Conservation (phyloP, 2,888 invertebrate genomes). For the Tipula vernalis region DNA sequence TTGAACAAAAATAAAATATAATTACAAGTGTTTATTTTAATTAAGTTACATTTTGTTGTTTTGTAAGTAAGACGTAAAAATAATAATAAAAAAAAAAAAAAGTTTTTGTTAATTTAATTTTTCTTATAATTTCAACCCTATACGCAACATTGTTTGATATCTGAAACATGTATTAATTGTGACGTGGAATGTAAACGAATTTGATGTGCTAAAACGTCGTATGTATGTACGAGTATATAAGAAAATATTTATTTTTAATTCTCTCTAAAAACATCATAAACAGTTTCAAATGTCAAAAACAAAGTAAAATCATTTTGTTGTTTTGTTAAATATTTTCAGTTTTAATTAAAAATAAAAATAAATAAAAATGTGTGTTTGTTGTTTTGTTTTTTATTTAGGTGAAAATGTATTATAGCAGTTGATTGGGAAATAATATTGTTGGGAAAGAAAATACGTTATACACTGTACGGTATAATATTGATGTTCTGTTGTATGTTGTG, state of each 20-base stretch:
- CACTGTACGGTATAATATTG: neutral
- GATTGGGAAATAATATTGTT: conserved; percentile 4
- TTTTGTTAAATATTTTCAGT: neutral
- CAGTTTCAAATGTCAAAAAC: conserved; percentile 9
- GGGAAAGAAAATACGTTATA: neutral
- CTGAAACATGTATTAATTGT: neutral
- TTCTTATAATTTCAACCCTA: neutral
- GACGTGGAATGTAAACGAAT: neutral
- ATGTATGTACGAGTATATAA: neutral
- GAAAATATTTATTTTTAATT: neutral
- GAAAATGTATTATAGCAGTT: neutral
- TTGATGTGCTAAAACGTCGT: neutral
- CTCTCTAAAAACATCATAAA: conserved; percentile 5
- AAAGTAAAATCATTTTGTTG: neutral
- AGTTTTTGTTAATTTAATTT: neutral
- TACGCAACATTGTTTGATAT: neutral
- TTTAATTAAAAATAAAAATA: neutral
- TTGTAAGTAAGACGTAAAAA: neutral
- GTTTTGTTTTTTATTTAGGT: neutral
- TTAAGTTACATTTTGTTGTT: neutral
- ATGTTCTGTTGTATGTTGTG: neutral
- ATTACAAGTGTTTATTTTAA: conserved; percentile 9
- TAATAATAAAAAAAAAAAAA: neutral
- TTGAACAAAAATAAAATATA: neutral
- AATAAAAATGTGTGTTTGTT: neutral